Percentiles rank a stretch among this genome's conserved stretches.
Conservation (phyloP, 1,140 invertebrate genomes). For the Stenopsyche tienmushanensis region DNA sequence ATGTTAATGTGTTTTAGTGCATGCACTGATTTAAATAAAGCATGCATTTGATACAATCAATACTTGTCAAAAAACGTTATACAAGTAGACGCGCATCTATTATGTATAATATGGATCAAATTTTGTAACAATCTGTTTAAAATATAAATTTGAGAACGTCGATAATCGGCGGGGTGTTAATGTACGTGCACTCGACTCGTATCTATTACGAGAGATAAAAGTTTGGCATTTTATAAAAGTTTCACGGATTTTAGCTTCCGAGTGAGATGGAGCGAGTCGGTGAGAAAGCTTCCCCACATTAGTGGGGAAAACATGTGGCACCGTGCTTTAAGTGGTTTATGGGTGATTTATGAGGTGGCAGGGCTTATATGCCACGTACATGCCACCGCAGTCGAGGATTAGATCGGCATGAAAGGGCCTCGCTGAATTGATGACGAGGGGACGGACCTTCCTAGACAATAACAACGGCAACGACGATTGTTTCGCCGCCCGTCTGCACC, state of each 20-base stretch:
- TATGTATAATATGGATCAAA: too few relatives aligned
- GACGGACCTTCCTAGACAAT: background rate
- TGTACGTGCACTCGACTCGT: too few relatives aligned
- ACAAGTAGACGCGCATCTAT: too few relatives aligned
- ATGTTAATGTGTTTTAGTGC: too few relatives aligned
- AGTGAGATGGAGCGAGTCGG: background rate
- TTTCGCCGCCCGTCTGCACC: background rate
- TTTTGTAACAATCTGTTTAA: too few relatives aligned
- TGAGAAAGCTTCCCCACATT: conserved; percentile 18
- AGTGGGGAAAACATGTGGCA: conserved; percentile 23
- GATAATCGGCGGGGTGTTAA: too few relatives aligned
- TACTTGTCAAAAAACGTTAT: too few relatives aligned
- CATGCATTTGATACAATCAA: too few relatives aligned
- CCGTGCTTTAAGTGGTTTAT: conserved; percentile 41
- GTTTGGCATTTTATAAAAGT: conserved; percentile 8
- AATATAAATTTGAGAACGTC: too few relatives aligned
- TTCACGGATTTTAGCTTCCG: background rate
- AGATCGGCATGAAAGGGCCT: conserved; percentile 25
- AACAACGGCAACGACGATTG: background rate
- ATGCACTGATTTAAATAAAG: too few relatives aligned
- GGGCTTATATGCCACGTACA: conserved; percentile 27
- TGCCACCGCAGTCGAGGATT: conserved; percentile 33
- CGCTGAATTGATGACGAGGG: conserved; percentile 17
- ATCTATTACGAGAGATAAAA: background rate
- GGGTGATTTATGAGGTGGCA: conserved; percentile 40